phyloP scores from a whole-genome alignment of 1,140 invertebrate genomes.

The Trachelipus rathkii region DNA sequence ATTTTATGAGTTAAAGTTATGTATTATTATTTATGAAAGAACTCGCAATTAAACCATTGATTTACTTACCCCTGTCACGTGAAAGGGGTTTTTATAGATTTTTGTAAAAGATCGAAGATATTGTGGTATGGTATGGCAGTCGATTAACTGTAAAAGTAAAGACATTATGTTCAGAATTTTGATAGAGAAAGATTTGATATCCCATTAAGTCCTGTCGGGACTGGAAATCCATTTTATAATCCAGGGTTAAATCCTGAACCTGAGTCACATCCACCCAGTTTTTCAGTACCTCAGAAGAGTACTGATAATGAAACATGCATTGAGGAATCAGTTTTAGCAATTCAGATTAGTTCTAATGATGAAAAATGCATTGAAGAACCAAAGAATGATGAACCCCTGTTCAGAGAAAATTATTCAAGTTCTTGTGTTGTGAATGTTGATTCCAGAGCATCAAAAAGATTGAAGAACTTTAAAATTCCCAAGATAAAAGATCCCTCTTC shows the following conservation, averaged over 20 bases:
- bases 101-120: too few species aligned
- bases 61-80: too few species aligned
- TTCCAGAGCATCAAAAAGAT: neutral
- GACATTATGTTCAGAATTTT: neutral
- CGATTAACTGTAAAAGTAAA: too few species aligned
- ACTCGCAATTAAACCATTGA: too few species aligned
- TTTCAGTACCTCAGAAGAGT: neutral
- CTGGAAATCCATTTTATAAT: conserved; percentile 27
- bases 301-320: too few species aligned
- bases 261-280: neutral
- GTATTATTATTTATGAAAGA: too few species aligned
- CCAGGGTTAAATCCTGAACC: neutral
- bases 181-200: conserved; percentile 20
- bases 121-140: too few species aligned
- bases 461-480: neutral
- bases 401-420: neutral
- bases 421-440: neutral
- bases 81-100: too few species aligned
- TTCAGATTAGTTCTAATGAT: neutral
- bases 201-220: neutral
- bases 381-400: neutral
- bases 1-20: too few species aligned
- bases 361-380: neutral
- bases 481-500: neutral
- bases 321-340: neutral